phyloP scores from a whole-genome alignment of 2,797 vertebrate genomes.

The Acanthornis magna region DNA sequence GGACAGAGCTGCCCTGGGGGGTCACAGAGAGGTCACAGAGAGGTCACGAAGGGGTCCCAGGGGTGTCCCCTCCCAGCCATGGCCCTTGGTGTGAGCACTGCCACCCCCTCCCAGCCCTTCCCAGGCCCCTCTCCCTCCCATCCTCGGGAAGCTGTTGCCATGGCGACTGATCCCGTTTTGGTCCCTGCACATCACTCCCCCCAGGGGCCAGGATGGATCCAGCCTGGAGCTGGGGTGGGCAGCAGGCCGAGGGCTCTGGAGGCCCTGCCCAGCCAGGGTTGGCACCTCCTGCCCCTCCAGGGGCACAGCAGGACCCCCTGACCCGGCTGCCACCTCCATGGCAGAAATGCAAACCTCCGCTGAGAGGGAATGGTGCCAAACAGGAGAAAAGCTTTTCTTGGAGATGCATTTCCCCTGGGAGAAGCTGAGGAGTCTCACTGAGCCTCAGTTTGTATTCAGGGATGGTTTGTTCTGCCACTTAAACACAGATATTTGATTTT shows the following conservation, averaged over 20 bases:
- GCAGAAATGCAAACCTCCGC: neutral
- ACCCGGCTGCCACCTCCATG: neutral
- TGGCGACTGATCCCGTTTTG: conserved; percentile 13
- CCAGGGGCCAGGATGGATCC: conserved; percentile 37
- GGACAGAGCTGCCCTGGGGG: too few species aligned
- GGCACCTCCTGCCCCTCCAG: neutral
- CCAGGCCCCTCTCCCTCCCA: too few species aligned
- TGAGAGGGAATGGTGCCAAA: neutral
- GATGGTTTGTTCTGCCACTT: neutral
- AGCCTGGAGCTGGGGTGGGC: conserved; percentile 14
- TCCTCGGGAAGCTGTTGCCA: conserved; percentile 10
- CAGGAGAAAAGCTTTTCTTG: neutral
- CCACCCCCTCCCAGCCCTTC: too few species aligned
- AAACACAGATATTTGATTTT: neutral
- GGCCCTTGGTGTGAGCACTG: too few species aligned
- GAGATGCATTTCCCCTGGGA: neutral
- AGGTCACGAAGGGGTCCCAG: too few species aligned
- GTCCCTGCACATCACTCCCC: conserved; percentile 49
- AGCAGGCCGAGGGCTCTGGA: neutral
- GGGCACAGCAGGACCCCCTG: neutral
- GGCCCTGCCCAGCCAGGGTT: neutral
- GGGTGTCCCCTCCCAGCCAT: too few species aligned
- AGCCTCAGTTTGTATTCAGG: neutral
- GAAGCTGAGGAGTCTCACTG: neutral
- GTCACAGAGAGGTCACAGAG: too few species aligned